Percentiles rank a stretch among this genome's conserved stretches.
Conservation (phyloP, 2,797 vertebrate species). For the Coreius guichenoti region DNA sequence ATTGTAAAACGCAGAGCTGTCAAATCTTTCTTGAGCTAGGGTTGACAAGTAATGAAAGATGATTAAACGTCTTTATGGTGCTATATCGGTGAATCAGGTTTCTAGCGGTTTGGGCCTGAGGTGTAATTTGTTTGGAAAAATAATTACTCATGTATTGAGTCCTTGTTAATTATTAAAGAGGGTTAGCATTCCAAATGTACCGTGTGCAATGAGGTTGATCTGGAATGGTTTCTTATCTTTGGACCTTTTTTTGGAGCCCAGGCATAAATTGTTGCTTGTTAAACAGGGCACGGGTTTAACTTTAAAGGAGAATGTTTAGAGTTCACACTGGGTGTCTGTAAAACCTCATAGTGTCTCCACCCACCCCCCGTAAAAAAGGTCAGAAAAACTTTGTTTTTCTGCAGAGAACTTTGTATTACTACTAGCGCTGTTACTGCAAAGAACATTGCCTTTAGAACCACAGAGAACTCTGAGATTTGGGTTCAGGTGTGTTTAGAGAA, state of each 20-base stretch:
- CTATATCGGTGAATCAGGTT: conserved; percentile 74
- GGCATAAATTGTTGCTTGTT: conserved; percentile 46
- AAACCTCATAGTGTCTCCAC: conserved; percentile 25
- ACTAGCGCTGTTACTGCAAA: neutral
- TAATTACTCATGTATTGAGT: conserved; percentile 80
- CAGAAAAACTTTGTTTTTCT: conserved; percentile 29
- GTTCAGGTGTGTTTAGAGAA: conserved; percentile 19
- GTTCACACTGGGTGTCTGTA: conserved; percentile 42
- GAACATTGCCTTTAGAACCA: conserved; percentile 30
- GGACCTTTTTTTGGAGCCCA: conserved; percentile 42
- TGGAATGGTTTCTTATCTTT: conserved; percentile 49
- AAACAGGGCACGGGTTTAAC: conserved; percentile 41
- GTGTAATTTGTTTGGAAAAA: conserved; percentile 83
- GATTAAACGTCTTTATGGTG: conserved; percentile 77
- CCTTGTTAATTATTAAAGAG: conserved; percentile 81
- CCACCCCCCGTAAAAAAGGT: neutral
- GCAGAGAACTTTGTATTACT: conserved; percentile 16
- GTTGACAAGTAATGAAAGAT: conserved; percentile 81
- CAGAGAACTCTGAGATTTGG: neutral
- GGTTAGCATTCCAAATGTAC: conserved; percentile 72
- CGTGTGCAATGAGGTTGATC: conserved; percentile 54
- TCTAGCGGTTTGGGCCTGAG: conserved; percentile 71
- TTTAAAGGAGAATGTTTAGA: conserved; percentile 45
- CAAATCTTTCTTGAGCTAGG: conserved; percentile 72
- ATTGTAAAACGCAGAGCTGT: conserved; percentile 65